Percentiles rank a stretch among this genome's conserved stretches.
Conservation (phyloP, 1,140 invertebrate genomes). For the Wiebesia pumilae region DNA sequence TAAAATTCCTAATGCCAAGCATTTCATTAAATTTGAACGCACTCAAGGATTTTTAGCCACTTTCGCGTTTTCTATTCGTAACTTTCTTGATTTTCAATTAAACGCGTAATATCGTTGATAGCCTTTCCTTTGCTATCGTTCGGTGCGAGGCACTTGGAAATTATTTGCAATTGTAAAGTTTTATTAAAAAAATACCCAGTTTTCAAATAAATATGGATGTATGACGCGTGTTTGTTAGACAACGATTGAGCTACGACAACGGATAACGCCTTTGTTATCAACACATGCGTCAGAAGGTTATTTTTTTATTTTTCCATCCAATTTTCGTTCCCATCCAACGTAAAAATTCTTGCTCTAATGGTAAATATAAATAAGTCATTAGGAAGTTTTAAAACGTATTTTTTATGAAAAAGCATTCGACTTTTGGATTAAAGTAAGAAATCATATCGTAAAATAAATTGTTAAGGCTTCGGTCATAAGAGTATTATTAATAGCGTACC, state of each 20-base stretch:
- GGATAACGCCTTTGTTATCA: too few relatives aligned
- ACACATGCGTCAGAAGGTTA: too few relatives aligned
- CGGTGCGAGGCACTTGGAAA: not conserved
- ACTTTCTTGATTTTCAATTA: not conserved
- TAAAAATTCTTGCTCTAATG: not conserved
- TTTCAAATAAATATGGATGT: too few relatives aligned
- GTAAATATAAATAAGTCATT: not conserved
- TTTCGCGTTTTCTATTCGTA: not conserved
- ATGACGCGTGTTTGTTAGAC: too few relatives aligned
- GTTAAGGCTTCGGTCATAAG: not conserved
- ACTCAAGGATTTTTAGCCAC: not conserved
- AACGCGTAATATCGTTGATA: not conserved
- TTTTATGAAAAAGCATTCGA: not conserved
- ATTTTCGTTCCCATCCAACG: too few relatives aligned
- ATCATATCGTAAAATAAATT: not conserved
- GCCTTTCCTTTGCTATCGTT: not conserved
- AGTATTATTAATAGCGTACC: not conserved
- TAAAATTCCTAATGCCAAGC: not conserved
- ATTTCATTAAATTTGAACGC: slow-evolving; percentile 37
- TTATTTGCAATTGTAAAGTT: too few relatives aligned
- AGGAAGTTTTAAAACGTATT: not conserved
- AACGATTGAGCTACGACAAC: too few relatives aligned
- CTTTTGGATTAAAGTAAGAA: not conserved
- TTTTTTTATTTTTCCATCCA: not conserved
- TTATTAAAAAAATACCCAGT: too few relatives aligned